Base-by-base conservation (phyloP, 1,140 invertebrate species). In the Drosophila pandora region DNA sequence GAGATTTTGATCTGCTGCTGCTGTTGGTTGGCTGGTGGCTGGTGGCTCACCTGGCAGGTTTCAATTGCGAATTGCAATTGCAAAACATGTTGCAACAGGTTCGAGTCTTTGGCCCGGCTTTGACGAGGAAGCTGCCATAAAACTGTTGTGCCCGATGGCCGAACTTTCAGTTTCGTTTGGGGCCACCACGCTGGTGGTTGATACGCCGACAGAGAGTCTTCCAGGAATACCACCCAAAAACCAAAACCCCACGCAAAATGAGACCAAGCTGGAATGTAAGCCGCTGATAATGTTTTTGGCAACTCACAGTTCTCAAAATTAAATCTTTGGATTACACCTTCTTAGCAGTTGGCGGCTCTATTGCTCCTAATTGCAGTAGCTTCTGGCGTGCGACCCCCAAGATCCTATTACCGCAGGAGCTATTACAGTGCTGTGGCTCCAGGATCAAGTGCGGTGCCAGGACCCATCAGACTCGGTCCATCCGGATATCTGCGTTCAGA, bases 111-210 rank as follows among this genome's bases (percentile, higher is more conserved):
- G 54, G 41, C 56, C 5, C 21, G 54, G 41, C 56, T 43, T 28
- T 52, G 50, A 62, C 58, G 75, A 90, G 89, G 89, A 90, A 90
- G 89, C 71, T 84, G 77, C 76, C 89, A 91, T 91, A 91, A 91
- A 91, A 91, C 85, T 74, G 74, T 88, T 90, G 85, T 52, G 79
- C 74, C 70, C 70, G 83, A 79, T 79, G 82, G 69, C 60, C 62
- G 83, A 85, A 91, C 90, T 91, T 91, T 91, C 90, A 91, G 90
- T 91, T 90, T 91, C 89, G 74, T 91, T 37, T 78, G 55, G 64
- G 75, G 83, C 90, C 73, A 81, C 90, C 73, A 81, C 90, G 79
- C 73, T 56, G 68, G 78, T 63, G 82, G 47, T 45, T 56, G 41
- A 69, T 75, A 58, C 48, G 12, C 22, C 41, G 39, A 43, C 10